Evolutionary conservation across 2,113 vertebrate species (phyloP), one percentile per base, ranked within the genome.

Genomic region (Nicator chloris): DNA sequence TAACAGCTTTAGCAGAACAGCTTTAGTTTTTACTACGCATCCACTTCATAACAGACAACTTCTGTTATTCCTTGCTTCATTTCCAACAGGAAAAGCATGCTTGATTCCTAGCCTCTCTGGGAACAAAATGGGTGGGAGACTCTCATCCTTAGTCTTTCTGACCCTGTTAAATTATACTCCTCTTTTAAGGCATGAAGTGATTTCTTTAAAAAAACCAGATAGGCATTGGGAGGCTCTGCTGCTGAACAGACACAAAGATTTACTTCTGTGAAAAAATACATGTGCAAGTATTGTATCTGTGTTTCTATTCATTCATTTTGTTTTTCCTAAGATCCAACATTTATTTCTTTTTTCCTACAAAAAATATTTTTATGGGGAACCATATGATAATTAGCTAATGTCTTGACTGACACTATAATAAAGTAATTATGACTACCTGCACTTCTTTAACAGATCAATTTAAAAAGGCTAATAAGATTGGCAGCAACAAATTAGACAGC

Each of bases 1-100:
- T 73, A 90, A 75, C 42, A 90, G 66, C 40, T 89, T 89, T 68
- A 64, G 40, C 15, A 89, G 75, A 92, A 89, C 20, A 87, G 65
- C 53, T 96, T 92, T 82, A 61, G 30, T 22, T 82, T 56, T 80
- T 82, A 51, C 17, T 28, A 17, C 31, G 28, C 59, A 68, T 47
- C 51, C 42, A 13, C 64, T 80, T 57, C 5, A 0, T 35, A 90
- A 82, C 54, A 85, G 47, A 75, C 19, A 65, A 47, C 64, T 91
- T 79, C 53, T 80, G 45, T 90, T 69, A 87, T 33, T 54, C 24
- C n/a, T 77, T 86, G 35, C 45, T 54, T 82, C 11, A 82, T 54
- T 91, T 90, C 59, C 76, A 92, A 42, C 60, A 72, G 0, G 2
- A 85, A 86, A 88, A 87, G 31, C 53, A 75, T 19, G n/a, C 60